Percentiles rank a stretch among this genome's conserved stretches.
Conservation (phyloP, 2,113 vertebrate genomes). For the Corvus hawaiiensis region DNA sequence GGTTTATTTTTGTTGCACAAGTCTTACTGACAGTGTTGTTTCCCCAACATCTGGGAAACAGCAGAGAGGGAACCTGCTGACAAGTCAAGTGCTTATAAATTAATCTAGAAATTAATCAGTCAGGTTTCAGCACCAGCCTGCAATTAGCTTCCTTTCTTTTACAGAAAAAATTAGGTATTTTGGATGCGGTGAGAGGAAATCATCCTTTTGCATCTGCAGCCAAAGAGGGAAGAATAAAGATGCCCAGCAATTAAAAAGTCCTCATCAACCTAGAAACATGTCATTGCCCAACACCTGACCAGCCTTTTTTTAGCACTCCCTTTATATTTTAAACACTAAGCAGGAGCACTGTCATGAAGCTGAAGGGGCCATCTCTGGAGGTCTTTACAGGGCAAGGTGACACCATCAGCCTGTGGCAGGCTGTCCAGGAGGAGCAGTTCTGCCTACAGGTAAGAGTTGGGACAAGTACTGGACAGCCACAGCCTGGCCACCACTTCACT, state of each 20-base stretch:
- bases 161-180: not conserved
- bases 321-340: not conserved
- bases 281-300: not conserved
- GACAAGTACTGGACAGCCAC: not conserved
- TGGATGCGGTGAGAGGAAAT: not conserved
- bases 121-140: not conserved
- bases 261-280: not conserved
- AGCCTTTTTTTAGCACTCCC: not conserved
- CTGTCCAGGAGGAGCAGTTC: not conserved
- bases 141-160: not conserved
- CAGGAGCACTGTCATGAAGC: not conserved
- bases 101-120: constrained; percentile 23
- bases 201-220: not conserved
- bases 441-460: not conserved
- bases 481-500: not conserved
- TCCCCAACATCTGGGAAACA: not conserved
- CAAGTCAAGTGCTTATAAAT: constrained; percentile 39
- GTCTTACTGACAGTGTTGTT: not conserved
- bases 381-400: not conserved
- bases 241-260: not conserved
- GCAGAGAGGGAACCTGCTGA: constrained; percentile 8
- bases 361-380: not conserved
- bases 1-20: not conserved
- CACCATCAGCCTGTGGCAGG: not conserved
- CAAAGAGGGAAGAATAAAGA: not conserved